These are phyloP conservation scores for Sebastes umbrosus DNA, from an alignment of 2,797 vertebrate species.

Conservation along the genomic window DNA sequence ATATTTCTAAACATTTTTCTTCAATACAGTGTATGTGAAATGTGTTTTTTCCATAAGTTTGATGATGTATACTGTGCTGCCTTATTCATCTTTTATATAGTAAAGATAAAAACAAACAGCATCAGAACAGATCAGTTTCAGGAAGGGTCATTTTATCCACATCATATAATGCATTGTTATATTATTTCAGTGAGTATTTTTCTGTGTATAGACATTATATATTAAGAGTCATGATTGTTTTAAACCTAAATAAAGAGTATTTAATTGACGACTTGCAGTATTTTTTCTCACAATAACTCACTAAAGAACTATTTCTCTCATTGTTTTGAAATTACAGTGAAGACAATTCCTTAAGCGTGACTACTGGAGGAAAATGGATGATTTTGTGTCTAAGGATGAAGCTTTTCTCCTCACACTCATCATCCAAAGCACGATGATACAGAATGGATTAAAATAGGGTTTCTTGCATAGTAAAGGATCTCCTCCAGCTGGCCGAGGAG, in stretches of 20 bases:
- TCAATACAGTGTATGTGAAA: constrained; percentile 50
- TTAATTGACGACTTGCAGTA: constrained; percentile 25
- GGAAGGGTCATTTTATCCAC: constrained; percentile 27
- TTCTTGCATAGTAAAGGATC: constrained; percentile 70
- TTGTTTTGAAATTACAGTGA: not conserved
- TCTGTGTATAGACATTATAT: constrained; percentile 56
- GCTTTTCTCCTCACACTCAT: constrained; percentile 9
- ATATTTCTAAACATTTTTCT: constrained; percentile 30
- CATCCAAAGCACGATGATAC: not conserved
- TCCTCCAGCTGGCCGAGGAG: constrained; percentile 29
- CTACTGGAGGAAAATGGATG: not conserved
- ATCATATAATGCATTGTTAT: constrained; percentile 29
- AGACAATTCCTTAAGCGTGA: not conserved
- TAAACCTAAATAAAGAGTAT: constrained; percentile 69
- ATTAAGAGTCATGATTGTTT: constrained; percentile 59
- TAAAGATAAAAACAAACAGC: constrained; percentile 47
- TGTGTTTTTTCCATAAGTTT: constrained; percentile 54
- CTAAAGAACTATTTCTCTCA: not conserved
- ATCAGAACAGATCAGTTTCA: constrained; percentile 28
- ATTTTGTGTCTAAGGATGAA: not conserved
- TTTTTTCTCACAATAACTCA: constrained; percentile 2
- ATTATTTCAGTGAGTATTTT: constrained; percentile 35
- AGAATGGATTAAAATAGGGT: constrained; percentile 9
- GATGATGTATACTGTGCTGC: constrained; percentile 76
- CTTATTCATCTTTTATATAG: constrained; percentile 72